Percentiles rank a stretch among this genome's conserved stretches.
phyloP scores from a whole-genome alignment of 2,113 vertebrate genomes.

The Arenaria interpres region DNA sequence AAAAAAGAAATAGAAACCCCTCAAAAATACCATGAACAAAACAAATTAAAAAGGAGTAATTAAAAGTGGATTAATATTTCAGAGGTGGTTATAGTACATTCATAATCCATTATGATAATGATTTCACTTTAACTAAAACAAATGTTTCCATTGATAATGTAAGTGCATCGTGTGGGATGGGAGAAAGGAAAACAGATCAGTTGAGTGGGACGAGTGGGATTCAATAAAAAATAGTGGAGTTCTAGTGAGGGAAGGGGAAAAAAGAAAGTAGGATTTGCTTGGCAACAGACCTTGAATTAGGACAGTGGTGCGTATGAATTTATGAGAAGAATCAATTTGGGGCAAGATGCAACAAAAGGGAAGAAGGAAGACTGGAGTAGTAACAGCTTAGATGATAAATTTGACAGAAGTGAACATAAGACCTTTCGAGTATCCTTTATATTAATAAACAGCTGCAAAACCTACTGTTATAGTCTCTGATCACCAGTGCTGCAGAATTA shows the following conservation, averaged over 20 bases:
- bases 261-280: not conserved
- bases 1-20: not conserved
- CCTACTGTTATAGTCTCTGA: not conserved
- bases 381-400: fast-evolving
- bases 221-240: not conserved
- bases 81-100: not conserved
- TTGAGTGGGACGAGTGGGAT: not conserved
- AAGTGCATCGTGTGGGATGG: fast-evolving
- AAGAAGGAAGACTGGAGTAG: not conserved
- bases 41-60: not conserved
- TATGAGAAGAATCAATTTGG: not conserved
- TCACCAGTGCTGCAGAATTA: not conserved
- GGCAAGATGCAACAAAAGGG: not conserved
- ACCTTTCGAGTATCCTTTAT: not conserved
- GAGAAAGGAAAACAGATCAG: not conserved
- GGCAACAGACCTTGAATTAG: not conserved
- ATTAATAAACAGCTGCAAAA: not conserved
- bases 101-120: not conserved
- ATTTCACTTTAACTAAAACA: not conserved
- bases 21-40: not conserved
- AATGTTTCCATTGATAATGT: not conserved
- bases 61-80: not conserved
- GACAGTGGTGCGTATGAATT: not conserved
- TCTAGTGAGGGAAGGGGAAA: not conserved
- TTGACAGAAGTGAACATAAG: not conserved